Conservation (phyloP, 2,888 invertebrate genomes). For the Limnephilus lunatus region DNA sequence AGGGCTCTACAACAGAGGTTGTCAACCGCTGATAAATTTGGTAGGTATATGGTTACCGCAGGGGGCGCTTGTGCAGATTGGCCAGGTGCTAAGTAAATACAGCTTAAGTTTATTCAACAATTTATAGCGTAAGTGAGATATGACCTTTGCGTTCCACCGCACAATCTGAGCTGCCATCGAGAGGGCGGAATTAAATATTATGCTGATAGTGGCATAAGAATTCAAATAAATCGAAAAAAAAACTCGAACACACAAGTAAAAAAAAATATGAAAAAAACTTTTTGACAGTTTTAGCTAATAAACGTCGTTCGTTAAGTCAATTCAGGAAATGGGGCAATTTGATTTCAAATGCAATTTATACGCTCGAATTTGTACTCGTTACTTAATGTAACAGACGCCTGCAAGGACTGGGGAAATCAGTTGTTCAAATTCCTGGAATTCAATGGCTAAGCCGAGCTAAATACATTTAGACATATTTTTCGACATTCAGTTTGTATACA, state of each 20-base stretch:
- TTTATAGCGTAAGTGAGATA: conserved; percentile 4
- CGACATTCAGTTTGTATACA: neutral
- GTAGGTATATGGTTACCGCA: neutral
- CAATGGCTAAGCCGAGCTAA: neutral
- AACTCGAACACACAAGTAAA: neutral
- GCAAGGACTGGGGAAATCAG: neutral
- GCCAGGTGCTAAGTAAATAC: conserved; percentile 14
- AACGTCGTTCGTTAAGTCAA: neutral
- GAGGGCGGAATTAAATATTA: neutral
- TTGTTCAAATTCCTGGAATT: neutral
- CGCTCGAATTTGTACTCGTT: neutral
- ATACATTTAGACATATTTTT: no score
- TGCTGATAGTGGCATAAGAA: neutral
- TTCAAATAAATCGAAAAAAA: neutral
- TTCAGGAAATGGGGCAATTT: neutral
- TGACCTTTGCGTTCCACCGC: conserved; percentile 3
- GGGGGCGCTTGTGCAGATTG: neutral
- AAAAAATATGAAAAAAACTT: neutral
- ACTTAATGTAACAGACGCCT: neutral
- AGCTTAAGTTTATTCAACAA: neutral
- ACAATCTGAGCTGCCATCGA: neutral
- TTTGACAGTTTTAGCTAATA: neutral
- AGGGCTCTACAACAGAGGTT: neutral
- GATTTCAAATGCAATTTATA: neutral
- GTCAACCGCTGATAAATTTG: neutral